phyloP scores from a whole-genome alignment of 2,888 invertebrate species.

The Dorcus hopei region DNA sequence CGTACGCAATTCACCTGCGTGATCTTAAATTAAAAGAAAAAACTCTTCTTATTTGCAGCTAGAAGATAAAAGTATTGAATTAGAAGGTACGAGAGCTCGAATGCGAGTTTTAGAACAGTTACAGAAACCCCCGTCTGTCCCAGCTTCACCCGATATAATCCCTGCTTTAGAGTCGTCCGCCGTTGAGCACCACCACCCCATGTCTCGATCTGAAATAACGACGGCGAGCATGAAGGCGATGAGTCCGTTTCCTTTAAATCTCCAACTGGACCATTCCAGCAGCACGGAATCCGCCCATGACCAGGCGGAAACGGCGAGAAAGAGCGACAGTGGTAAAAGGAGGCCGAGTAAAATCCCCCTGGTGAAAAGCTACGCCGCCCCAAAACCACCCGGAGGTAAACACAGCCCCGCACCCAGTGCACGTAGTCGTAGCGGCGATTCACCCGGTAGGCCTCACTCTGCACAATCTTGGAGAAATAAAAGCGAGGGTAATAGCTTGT shows the following conservation, averaged over 20 bases:
- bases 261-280: slow-evolving; percentile 58
- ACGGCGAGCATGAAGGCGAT: slow-evolving; percentile 59
- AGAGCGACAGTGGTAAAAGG: slow-evolving; percentile 39
- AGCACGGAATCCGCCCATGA: slow-evolving; percentile 65
- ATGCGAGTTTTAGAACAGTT: slow-evolving; percentile 68
- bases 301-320: slow-evolving; percentile 49
- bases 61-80: slow-evolving; percentile 77
- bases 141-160: slow-evolving; percentile 46
- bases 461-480: slow-evolving; percentile 51
- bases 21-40: too few relatives aligned
- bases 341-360: slow-evolving; percentile 72
- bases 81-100: slow-evolving; percentile 77
- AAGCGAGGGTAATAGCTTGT: slow-evolving; percentile 41
- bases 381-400: slow-evolving; percentile 56
- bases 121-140: slow-evolving; percentile 36
- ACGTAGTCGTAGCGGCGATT: slow-evolving; percentile 50
- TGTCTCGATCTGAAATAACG: slow-evolving; percentile 48
- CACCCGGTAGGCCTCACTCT: slow-evolving; percentile 53
- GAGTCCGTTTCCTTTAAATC: slow-evolving; percentile 54
- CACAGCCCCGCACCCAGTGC: slow-evolving; percentile 27
- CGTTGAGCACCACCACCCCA: slow-evolving; percentile 46
- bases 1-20: too few relatives aligned
- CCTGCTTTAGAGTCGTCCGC: slow-evolving; percentile 46
- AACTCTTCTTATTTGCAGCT: slow-evolving; percentile 54
- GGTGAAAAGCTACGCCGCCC: slow-evolving; percentile 57